phyloP scores from a whole-genome alignment of 2,888 invertebrate genomes.

The Acrobasis repandana region DNA sequence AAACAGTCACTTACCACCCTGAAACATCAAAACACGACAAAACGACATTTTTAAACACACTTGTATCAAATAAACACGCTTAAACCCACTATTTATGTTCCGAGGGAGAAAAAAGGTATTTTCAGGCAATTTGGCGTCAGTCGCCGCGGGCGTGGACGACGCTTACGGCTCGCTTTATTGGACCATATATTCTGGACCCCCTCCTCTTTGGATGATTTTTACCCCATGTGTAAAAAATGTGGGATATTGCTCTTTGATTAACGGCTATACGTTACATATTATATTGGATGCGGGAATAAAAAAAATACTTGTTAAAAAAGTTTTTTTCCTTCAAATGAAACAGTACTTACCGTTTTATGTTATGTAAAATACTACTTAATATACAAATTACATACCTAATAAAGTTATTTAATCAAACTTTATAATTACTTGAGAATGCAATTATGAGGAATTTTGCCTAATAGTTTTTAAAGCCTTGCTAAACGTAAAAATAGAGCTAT shows the following conservation, averaged over 20 bases:
- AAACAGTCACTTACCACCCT: too few species aligned
- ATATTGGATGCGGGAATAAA: too few species aligned
- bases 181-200: constrained; percentile 68
- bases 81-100: constrained; percentile 29
- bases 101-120: constrained; percentile 43
- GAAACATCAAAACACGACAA: neutral
- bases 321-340: too few species aligned
- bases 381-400: too few species aligned
- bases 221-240: constrained; percentile 63
- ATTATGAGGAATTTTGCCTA: too few species aligned
- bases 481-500: too few species aligned
- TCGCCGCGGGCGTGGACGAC: constrained; percentile 53
- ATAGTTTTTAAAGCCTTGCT: too few species aligned
- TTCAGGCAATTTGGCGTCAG: constrained; percentile 63
- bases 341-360: too few species aligned
- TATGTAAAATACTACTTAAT: too few species aligned
- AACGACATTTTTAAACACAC: constrained; percentile 8
- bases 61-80: constrained; percentile 14
- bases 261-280: neutral
- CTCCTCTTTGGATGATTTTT: constrained; percentile 45
- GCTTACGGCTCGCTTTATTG: constrained; percentile 74
- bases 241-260: constrained; percentile 42
- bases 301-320: too few species aligned
- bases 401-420: too few species aligned
- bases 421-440: too few species aligned